Evolutionary conservation across 1,140 invertebrate genomes (phyloP), one percentile per base, ranked within the genome.

Genomic region (Metopolophium dirhodum): DNA sequence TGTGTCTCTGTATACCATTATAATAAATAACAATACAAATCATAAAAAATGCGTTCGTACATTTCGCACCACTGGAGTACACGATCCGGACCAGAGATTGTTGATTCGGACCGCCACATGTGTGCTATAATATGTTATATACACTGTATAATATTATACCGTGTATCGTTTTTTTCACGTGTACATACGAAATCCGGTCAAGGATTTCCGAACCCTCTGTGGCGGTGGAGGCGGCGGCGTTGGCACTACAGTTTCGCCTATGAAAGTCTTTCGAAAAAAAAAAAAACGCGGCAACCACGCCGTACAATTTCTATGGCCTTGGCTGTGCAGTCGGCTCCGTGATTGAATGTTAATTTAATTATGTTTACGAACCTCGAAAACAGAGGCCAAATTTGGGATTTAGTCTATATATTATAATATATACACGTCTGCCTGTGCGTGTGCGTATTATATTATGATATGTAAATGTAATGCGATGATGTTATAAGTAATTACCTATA

Each of bases 271-370:
- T 92, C 91, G 77, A 57, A 54, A 85, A 83, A 41, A 41, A 37
- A 41, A 51, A 49, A 18, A 77, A 51, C n/a, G 41, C 7, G 23
- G n/a, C 41, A 45, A 92, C 26, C 35, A 45, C 14, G 37, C 30
- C 41, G 91, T 92, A 92, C 30, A 92, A 92, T 92, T 92, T 92
- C 91, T 92, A 83, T 54, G 91, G 47, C 91, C 82, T 92, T 92
- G 82, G 14, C 22, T 41, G 18, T 85, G 37, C 3, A 23, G n/a
- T 23, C 49, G 35, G 35, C 41, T 89, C n/a, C 23, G 61, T n/a
- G 87, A 54, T 89, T 54, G 88, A 90, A 90, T 90, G 88, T 30
- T 90, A 90, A 90, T 90, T 90, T 41, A 57, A 90, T 90, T 90
- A 61, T 86, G 37, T 90, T 90, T 41, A 61, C 35, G 37, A 61